Conservation (phyloP, 2,888 invertebrate genomes). For the Tromatobia lineatoria region DNA sequence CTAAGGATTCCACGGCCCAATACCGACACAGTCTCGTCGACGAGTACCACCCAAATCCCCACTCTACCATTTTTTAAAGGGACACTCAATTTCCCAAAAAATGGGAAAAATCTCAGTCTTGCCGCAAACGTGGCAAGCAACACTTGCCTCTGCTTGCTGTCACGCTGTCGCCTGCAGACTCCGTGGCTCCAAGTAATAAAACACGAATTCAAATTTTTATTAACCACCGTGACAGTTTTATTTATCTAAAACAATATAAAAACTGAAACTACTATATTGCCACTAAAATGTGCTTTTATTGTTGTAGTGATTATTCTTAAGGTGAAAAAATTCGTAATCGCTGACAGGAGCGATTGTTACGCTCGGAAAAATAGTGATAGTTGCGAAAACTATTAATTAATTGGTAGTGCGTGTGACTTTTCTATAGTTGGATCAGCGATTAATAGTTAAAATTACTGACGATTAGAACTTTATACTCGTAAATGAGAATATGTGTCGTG, state of each 20-base stretch:
- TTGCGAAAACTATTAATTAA: too few relatives aligned
- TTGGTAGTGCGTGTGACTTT: too few relatives aligned
- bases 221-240: background rate
- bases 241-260: background rate
- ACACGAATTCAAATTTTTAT: background rate
- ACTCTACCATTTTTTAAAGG: constrained; percentile 45
- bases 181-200: constrained; percentile 30
- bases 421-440: too few relatives aligned
- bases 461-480: too few relatives aligned
- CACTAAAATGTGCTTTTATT: background rate
- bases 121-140: constrained; percentile 64
- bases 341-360: background rate
- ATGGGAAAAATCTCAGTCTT: constrained; percentile 74
- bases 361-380: too few relatives aligned
- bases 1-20: constrained; percentile 69
- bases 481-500: too few relatives aligned
- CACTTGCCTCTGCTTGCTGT: constrained; percentile 16
- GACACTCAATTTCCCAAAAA: constrained; percentile 74
- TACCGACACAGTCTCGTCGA: constrained; percentile 47
- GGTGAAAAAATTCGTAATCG: background rate
- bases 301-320: background rate
- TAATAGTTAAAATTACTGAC: too few relatives aligned
- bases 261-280: background rate
- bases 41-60: constrained; percentile 53
- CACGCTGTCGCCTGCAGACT: constrained; percentile 11